Evolutionary conservation across 2,113 vertebrate species (phyloP), one percentile per base, ranked within the genome.

Genomic region (Phodopus roborovskii): DNA sequence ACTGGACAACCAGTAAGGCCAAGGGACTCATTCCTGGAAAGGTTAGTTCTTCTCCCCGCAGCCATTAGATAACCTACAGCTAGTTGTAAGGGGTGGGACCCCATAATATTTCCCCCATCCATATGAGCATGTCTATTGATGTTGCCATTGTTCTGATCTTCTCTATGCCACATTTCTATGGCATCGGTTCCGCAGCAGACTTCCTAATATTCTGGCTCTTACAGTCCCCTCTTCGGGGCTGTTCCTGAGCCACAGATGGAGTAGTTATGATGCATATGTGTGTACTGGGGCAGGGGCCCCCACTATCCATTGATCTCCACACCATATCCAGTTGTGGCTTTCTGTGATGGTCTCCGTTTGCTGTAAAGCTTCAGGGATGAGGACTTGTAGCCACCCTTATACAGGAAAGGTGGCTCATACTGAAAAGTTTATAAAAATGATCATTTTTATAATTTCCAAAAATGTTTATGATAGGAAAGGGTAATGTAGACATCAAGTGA

Each of bases 361-460:
- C 7, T 3, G n/a, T n/a, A 81, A 62, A 56, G n/a, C n/a, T 28
- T 39, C 13, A 42, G 3, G 11, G 53, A 58, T 24, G 13, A 42
- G n/a, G 58, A 4, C 24, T 12, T 0, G 4, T 0, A 26, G 81
- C 3, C 81, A 62, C n/a, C 17, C n/a, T 24, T 62, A 42, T 28
- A 28, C n/a, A 83, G 56, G 58, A 62, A 83, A 60, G 22, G 20
- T 62, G n/a, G 24, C n/a, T 15, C 56, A 60, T 28, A 60, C n/a
- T 2, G 22, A 22, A 42, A 60, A 42, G 56, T 17, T 83, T 30
- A 64, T n/a, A n/a, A n/a, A n/a, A n/a, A n/a, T n/a, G n/a, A 96
- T 20, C 87, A 89, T 68, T 94, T 91, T 73, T 79, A 74, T 20
- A 73, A 70, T 86, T 96, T 92, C 42, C 17, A 2, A 58, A 90